Conservation (phyloP, 2,113 vertebrate genomes). For the Oryzias melastigma region DNA sequence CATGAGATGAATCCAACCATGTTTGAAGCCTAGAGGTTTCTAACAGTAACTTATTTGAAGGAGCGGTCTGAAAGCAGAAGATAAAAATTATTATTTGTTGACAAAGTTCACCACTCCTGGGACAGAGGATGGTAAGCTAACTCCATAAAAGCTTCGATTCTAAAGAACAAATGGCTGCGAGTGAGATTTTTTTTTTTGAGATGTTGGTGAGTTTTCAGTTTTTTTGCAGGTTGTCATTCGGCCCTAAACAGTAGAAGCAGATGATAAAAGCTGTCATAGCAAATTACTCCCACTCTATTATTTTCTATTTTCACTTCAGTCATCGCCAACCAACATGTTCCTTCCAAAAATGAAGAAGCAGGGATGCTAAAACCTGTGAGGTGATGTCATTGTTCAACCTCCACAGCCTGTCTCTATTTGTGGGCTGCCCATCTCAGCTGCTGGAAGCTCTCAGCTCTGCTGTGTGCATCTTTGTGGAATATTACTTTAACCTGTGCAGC, state of each 20-base stretch:
- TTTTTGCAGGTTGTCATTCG: neutral
- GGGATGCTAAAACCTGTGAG: neutral
- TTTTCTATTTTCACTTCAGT: conserved; percentile 1
- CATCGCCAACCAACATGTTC: conserved; percentile 4
- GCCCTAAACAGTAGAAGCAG: conserved; percentile 2
- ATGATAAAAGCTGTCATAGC: conserved; percentile 5
- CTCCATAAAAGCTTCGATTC: conserved; percentile 3
- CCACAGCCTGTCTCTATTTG: neutral
- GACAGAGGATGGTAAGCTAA: conserved; percentile 9
- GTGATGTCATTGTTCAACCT: neutral
- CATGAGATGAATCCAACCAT: conserved; percentile 29
- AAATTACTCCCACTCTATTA: conserved; percentile 9
- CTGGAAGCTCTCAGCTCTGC: neutral
- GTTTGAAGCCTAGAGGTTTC: conserved; percentile 21
- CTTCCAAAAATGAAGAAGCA: conserved; percentile 16
- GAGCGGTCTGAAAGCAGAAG: conserved; percentile 11
- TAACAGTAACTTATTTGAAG: conserved; percentile 20
- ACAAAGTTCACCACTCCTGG: conserved; percentile 18
- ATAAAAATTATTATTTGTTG: conserved; percentile 23
- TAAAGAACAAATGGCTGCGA: conserved; percentile 16
- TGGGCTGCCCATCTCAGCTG: neutral
- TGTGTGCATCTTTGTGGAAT: neutral
- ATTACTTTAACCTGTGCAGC: neutral
- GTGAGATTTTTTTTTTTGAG: conserved; percentile 3
- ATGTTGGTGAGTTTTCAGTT: conserved; percentile 2